Evolutionary conservation across 2,113 vertebrate genomes (phyloP), one percentile per base, ranked within the genome.

Genomic region (Petrocephalus microphthalmus): DNA sequence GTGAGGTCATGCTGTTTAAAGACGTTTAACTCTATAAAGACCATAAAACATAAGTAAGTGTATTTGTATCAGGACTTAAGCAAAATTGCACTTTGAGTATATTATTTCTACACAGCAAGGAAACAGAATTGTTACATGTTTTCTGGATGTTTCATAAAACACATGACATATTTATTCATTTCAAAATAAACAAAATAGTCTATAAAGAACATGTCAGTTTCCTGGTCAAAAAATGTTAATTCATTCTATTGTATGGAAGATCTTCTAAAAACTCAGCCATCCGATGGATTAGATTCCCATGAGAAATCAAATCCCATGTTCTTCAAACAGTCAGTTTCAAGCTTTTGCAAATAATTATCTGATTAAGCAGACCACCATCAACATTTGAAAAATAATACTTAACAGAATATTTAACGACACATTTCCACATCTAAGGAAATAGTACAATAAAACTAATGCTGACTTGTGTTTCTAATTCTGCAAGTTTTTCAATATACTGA

Each of bases 11-110:
- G 20, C n/a, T 87, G 42, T 49, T 67, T 64, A n/a, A 87, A 67
- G 86, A 87, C 64, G 11, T 64, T 86, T 86, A 86, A 86, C 85
- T 86, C 54, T 86, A 22, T 2, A 22, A 84, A n/a, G 37, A 64
- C 85, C 56, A 45, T 22, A 47, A 45, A 86, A 11, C 19, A 13
- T 22, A 7, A 60, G 25, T n/a, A 60, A 33, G 53, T 17, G 19
- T 7, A 60, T 22, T 25, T 64, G 3, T 11, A 29, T 64, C 56
- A 64, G 56, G 3, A 60, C 85, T 29, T 33, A 42, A 45, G 33
- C 42, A 86, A 57, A 53, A 86, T 22, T 15, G 10, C 85, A 60
- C 33, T 33, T 37, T 53, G 17, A 54, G 22, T 13, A 54, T 22
- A 15, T 54, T 15, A 85, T 85, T 85, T 85, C 25, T 85, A 15